Conservation (phyloP, 2,797 vertebrate genomes). For the Oryzias sinensis region DNA sequence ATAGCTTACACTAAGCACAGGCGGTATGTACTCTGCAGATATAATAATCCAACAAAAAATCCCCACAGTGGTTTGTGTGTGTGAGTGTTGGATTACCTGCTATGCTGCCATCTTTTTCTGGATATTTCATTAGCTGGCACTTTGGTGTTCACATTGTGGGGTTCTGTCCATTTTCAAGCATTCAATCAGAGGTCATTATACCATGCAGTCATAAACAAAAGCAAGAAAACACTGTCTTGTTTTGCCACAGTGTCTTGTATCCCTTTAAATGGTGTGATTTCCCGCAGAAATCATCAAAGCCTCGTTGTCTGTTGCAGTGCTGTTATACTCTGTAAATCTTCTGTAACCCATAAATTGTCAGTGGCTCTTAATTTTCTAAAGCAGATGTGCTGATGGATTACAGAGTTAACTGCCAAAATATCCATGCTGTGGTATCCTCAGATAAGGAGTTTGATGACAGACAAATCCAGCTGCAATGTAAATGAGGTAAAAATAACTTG, state of each 20-base stretch:
- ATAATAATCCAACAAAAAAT: neutral
- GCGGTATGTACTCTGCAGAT: neutral
- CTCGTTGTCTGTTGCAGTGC: conserved; percentile 6
- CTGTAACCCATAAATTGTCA: conserved; percentile 7
- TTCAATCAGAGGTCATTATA: conserved; percentile 41
- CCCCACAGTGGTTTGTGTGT: neutral
- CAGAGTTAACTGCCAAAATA: conserved; percentile 28
- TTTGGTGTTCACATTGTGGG: conserved; percentile 35
- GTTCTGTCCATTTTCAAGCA: conserved; percentile 47
- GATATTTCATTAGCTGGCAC: conserved; percentile 43
- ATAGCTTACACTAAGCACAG: conserved; percentile 1
- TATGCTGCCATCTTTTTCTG: conserved; percentile 24
- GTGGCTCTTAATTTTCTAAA: conserved; percentile 29
- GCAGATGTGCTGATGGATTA: conserved; percentile 21
- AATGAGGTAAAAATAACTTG: conserved; percentile 45
- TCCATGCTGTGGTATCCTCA: conserved; percentile 26
- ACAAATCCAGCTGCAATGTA: conserved; percentile 17
- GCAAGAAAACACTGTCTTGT: neutral
- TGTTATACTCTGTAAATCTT: conserved; percentile 18
- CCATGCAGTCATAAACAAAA: neutral
- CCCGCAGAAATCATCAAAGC: conserved; percentile 7
- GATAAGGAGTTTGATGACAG: conserved; percentile 12
- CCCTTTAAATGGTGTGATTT: conserved; percentile 8
- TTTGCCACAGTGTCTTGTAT: conserved; percentile 11
- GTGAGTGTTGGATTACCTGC: neutral